Percentiles rank a stretch among this genome's conserved stretches.
phyloP scores from a whole-genome alignment of 1,140 invertebrate species.

The Zeugodacus cucurbitae region DNA sequence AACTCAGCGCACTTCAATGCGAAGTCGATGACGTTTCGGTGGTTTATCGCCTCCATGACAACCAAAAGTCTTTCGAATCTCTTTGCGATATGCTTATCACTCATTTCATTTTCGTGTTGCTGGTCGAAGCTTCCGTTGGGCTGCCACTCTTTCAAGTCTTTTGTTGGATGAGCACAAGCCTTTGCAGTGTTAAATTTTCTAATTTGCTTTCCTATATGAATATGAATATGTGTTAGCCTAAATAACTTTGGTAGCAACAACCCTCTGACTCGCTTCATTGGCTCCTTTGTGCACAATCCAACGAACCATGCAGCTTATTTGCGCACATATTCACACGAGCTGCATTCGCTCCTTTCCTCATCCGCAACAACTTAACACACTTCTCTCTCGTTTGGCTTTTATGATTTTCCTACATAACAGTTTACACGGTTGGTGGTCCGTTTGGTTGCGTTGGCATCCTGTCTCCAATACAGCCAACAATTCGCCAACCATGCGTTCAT shows the following conservation, averaged over 20 bases:
- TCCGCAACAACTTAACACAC: neutral
- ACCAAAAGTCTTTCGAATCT: neutral
- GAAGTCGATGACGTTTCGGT: neutral
- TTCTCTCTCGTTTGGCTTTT: neutral
- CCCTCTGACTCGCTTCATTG: too few relatives aligned
- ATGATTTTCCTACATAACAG: neutral
- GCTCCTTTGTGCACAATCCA: too few relatives aligned
- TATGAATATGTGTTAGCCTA: too few relatives aligned
- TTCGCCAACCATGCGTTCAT: neutral
- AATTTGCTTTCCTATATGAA: too few relatives aligned
- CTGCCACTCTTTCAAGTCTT: neutral
- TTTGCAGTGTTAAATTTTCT: too few relatives aligned
- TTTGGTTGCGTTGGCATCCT: neutral
- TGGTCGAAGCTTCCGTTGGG: neutral
- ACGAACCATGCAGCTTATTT: too few relatives aligned
- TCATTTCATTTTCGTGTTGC: neutral
- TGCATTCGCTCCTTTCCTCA: too few relatives aligned
- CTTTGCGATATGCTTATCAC: neutral
- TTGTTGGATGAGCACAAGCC: too few relatives aligned
- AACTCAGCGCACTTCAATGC: neutral
- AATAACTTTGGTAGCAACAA: too few relatives aligned
- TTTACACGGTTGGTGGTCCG: neutral
- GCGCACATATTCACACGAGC: too few relatives aligned
- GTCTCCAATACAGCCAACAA: neutral
- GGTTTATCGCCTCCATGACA: neutral